Percentiles rank a stretch among this genome's conserved stretches.
phyloP scores from a whole-genome alignment of 1,140 invertebrate species.

The Euschistus heros region DNA sequence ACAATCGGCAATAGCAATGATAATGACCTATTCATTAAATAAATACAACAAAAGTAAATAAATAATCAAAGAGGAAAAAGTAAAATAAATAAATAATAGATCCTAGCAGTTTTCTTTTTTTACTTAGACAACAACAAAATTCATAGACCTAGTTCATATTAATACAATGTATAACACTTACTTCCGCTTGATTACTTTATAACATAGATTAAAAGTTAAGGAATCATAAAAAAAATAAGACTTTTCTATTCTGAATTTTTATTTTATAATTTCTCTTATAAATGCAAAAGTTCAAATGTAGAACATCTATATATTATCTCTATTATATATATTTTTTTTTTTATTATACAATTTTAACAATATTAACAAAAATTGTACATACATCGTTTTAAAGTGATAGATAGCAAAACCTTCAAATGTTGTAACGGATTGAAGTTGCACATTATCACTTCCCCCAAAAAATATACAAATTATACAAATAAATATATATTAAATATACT shows the following conservation, averaged over 20 bases:
- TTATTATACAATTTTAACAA: neutral
- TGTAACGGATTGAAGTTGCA: neutral
- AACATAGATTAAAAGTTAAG: neutral
- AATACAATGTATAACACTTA: too few species aligned
- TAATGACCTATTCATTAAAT: too few species aligned
- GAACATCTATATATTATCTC: neutral
- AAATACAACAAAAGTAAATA: too few species aligned
- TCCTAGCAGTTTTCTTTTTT: too few species aligned
- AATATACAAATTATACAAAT: neutral
- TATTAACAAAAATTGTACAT: conserved; percentile 6
- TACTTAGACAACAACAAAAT: too few species aligned
- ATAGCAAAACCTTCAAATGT: conserved; percentile 1
- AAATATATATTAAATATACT: neutral
- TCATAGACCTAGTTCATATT: too few species aligned
- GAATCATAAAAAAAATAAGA: neutral
- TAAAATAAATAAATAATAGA: too few species aligned
- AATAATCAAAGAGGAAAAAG: too few species aligned
- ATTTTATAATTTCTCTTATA: neutral
- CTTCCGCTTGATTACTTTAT: too few species aligned
- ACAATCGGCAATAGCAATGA: too few species aligned
- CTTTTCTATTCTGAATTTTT: neutral
- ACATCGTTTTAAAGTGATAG: neutral
- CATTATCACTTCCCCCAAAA: neutral
- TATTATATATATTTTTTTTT: neutral
- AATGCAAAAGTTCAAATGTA: conserved; percentile 2